Percentiles rank a stretch among this genome's conserved stretches.
Evolutionary conservation across 2,888 invertebrate species (phyloP).

Genomic region (Synergus laeviventris): DNA sequence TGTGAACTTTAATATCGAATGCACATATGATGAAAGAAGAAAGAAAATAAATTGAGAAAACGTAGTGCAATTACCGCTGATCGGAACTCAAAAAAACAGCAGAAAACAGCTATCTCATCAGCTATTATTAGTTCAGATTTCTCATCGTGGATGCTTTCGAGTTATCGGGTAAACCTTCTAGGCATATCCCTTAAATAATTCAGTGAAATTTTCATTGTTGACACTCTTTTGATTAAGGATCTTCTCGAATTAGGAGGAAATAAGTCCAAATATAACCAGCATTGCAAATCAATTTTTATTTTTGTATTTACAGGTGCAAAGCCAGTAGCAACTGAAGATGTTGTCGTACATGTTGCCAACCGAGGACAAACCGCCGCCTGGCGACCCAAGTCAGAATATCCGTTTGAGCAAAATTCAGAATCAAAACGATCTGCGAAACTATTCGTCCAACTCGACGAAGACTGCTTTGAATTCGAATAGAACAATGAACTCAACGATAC

Average conservation of each 20-base stretch:
- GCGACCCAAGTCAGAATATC: conserved; percentile 62
- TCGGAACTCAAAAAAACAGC: conserved; percentile 41
- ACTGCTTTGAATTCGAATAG: conserved; percentile 54
- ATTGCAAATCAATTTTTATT: background rate
- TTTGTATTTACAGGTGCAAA: conserved; percentile 22
- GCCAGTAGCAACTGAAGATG: conserved; percentile 76
- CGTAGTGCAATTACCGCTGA: too few species aligned
- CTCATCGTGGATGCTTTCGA: conserved; percentile 46
- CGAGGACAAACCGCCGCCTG: conserved; percentile 86
- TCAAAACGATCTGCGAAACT: conserved; percentile 51
- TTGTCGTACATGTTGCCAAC: conserved; percentile 88
- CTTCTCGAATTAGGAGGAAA: too few species aligned
- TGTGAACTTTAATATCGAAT: too few species aligned
- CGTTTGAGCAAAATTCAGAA: conserved; percentile 53
- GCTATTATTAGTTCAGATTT: conserved; percentile 50
- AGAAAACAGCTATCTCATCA: conserved; percentile 51
- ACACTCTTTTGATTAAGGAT: background rate
- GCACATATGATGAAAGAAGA: too few species aligned
- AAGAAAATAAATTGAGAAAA: too few species aligned
- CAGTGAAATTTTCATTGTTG: background rate
- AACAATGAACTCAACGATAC: conserved; percentile 61
- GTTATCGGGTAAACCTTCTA: background rate
- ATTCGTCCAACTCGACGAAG: conserved; percentile 54
- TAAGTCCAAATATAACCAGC: too few species aligned
- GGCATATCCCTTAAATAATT: background rate